Conservation (phyloP, 2,888 invertebrate species). For the Strigamia transsilvanica region DNA sequence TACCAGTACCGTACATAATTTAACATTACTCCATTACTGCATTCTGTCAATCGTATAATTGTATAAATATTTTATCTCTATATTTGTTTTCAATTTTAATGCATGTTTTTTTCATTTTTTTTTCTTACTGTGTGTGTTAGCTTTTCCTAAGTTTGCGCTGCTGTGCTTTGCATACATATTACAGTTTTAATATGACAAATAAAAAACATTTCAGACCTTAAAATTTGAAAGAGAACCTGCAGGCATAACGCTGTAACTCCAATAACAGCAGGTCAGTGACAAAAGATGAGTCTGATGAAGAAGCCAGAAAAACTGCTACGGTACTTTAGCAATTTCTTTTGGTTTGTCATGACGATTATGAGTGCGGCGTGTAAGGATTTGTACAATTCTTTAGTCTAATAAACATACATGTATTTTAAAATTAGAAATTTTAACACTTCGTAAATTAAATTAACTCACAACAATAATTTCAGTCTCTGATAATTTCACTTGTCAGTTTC, state of each 20-base stretch:
- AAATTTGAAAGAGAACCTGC: neutral
- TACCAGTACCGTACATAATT: too few relatives aligned
- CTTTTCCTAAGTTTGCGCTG: neutral
- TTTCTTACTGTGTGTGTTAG: neutral
- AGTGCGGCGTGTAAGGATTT: neutral
- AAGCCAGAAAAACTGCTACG: slow-evolving; percentile 9
- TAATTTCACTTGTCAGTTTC: neutral
- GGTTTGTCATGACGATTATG: neutral
- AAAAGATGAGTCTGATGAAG: neutral
- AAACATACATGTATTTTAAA: neutral
- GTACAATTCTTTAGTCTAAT: neutral
- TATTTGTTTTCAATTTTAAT: too few relatives aligned
- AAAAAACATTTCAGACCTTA: neutral
- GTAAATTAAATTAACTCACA: neutral
- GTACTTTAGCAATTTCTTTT: slow-evolving; percentile 31
- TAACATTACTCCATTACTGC: too few relatives aligned
- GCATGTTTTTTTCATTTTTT: too few relatives aligned
- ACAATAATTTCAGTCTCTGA: neutral
- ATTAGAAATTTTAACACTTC: neutral
- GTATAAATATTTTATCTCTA: too few relatives aligned
- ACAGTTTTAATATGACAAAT: neutral
- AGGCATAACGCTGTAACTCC: neutral
- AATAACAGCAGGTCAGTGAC: too few relatives aligned
- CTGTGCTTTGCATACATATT: neutral
- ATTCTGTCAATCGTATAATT: too few relatives aligned